Conservation (phyloP, 2,888 invertebrate species). For the Drosophila atroscutellata region DNA sequence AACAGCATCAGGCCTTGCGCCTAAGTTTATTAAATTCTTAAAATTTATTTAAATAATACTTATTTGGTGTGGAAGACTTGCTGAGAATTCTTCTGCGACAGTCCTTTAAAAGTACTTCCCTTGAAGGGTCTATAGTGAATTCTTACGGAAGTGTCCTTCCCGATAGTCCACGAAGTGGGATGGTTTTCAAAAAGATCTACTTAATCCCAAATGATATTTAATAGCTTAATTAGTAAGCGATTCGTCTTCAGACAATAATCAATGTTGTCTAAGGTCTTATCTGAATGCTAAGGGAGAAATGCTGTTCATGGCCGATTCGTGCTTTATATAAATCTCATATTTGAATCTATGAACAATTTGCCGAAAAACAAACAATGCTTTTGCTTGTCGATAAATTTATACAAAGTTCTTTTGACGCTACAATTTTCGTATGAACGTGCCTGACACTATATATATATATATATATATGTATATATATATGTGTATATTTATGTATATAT, state of each 20-base stretch:
- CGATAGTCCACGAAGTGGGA: background rate
- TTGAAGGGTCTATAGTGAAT: background rate
- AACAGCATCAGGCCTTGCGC: background rate
- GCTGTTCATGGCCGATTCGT: background rate
- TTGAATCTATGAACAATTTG: conserved; percentile 31
- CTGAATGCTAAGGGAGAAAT: background rate
- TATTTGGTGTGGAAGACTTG: background rate
- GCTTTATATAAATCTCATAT: conserved; percentile 22
- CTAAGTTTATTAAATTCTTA: conserved; percentile 8
- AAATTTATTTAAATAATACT: conserved; percentile 15
- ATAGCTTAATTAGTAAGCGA: background rate
- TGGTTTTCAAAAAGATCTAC: background rate
- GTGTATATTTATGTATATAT: background rate
- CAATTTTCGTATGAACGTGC: conserved; percentile 30
- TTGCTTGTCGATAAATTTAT: conserved; percentile 8
- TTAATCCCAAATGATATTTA: background rate
- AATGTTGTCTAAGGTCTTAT: conserved; percentile 1
- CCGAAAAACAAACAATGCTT: conserved; percentile 21
- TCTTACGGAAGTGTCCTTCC: background rate
- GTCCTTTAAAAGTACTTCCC: background rate
- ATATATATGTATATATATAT: background rate
- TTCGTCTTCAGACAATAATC: background rate
- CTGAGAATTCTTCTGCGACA: background rate
- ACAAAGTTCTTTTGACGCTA: conserved; percentile 24
- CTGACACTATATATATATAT: background rate